Percentiles rank a stretch among this genome's conserved stretches.
Conservation (phyloP, 2,113 vertebrate species). For the Arizona elegans region DNA sequence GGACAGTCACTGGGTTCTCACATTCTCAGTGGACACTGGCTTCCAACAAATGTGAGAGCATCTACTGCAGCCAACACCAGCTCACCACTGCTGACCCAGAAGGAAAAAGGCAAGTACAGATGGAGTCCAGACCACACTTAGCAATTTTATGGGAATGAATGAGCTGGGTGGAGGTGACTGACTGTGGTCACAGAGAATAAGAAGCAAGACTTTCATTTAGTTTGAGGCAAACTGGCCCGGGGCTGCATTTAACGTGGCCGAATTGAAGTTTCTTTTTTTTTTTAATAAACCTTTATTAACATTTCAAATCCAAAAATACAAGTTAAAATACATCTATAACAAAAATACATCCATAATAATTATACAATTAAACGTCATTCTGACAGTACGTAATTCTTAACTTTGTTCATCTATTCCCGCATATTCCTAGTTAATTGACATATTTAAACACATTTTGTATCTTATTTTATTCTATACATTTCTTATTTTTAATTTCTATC, state of each 20-base stretch:
- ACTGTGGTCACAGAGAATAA: background rate
- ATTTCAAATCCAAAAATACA: no score
- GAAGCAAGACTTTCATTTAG: background rate
- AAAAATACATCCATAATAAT: no score
- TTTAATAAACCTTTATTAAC: no score
- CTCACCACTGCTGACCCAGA: conserved; percentile 31
- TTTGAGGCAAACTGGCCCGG: background rate
- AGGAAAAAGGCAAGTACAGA: conserved; percentile 50
- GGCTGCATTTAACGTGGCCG: background rate
- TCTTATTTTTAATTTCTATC: no score
- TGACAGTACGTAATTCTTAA: no score
- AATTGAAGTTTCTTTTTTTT: background rate
- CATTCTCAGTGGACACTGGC: conserved; percentile 48
- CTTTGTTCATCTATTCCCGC: no score
- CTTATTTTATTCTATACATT: no score
- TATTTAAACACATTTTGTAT: no score
- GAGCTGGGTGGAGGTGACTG: background rate
- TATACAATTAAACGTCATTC: no score
- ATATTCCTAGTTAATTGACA: no score
- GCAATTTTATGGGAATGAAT: background rate
- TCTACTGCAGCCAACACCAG: background rate
- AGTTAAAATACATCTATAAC: no score
- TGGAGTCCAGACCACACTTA: background rate
- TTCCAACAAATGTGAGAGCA: conserved; percentile 3
- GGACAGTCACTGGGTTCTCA: conserved; percentile 50